Evolutionary conservation across 2,888 invertebrate species (phyloP), one percentile per base, ranked within the genome.

Genomic region (Miltochrista miniata): DNA sequence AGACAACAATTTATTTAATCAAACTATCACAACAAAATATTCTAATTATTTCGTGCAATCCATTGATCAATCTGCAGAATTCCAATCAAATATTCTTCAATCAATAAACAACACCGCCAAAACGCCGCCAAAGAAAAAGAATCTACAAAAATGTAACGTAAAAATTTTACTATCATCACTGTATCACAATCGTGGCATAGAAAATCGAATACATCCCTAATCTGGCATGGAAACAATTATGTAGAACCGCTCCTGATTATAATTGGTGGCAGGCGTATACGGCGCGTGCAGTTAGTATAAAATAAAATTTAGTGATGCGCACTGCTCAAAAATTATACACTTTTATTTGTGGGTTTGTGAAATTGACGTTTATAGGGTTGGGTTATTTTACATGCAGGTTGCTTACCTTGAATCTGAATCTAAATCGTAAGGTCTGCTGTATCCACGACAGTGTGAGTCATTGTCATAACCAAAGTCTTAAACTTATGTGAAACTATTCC

Each of bases 191-290:
- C 67, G 65, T 68, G 65, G 59, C 63, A 65, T 62, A 63, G 60
- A 58, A 59, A 65, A 72, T 68, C 57, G 70, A 64, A 68, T 63
- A 70, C 61, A 61, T 61, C 54, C 48, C 66, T 70, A 70, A 71
- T 70, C 70, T 53, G 70, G 68, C 77, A 74, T 75, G 78, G 70
- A 81, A 80, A 81, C 81, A 80, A 82, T 83, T 81, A 77, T 64
- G 60, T 54, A 68, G 75, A 76, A 75, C 76, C 70, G 75, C 72
- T 71, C 70, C 61, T 61, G 74, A 68, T 78, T 80, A 79, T 83
- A 83, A 83, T 83, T 83, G 82, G 74, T 66, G 74, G 80, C 40
- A 72, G 74, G 63, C 67, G 59, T 46, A 64, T 59, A 60, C 68
- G 68, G 69, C 68, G 68, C 68, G 68, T 70, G 70, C 72, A 68